Evolutionary conservation across 2,888 invertebrate species (phyloP).

Genomic region (Boloria euphrosyne): DNA sequence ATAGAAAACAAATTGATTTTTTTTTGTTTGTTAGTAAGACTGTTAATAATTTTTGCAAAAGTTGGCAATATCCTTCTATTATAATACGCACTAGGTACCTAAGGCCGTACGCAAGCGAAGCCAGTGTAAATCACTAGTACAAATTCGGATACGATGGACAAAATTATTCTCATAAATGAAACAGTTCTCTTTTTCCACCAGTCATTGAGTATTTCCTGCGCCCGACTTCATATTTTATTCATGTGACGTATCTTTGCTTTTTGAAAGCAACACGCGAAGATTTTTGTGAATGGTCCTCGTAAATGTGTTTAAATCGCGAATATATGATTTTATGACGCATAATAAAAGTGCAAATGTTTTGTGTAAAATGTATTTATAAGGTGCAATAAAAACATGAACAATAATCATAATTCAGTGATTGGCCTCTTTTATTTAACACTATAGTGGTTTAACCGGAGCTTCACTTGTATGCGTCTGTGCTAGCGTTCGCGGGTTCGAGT

Average conservation of each 20-base stretch:
- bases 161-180: background rate
- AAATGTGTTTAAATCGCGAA: slow-evolving; percentile 9
- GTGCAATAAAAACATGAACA: background rate
- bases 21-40: no score
- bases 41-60: no score
- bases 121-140: no score
- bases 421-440: slow-evolving; percentile 3
- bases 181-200: background rate
- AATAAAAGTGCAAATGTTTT: slow-evolving; percentile 9
- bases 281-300: slow-evolving; percentile 18
- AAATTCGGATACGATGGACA: background rate
- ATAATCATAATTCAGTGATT: background rate
- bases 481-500: no score
- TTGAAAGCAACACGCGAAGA: slow-evolving; percentile 20
- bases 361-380: slow-evolving; percentile 15
- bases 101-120: no score
- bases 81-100: no score
- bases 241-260: slow-evolving; percentile 9
- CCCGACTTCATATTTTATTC: slow-evolving; percentile 24
- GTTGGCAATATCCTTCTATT: no score
- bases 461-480: no score
- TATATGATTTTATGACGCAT: slow-evolving; percentile 18
- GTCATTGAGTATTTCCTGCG: slow-evolving; percentile 14
- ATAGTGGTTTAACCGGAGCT: background rate
- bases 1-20: no score